These are phyloP conservation scores for Ptychochromis oligacanthus DNA, from an alignment of 2,113 vertebrate species.

Conservation along the genomic window DNA sequence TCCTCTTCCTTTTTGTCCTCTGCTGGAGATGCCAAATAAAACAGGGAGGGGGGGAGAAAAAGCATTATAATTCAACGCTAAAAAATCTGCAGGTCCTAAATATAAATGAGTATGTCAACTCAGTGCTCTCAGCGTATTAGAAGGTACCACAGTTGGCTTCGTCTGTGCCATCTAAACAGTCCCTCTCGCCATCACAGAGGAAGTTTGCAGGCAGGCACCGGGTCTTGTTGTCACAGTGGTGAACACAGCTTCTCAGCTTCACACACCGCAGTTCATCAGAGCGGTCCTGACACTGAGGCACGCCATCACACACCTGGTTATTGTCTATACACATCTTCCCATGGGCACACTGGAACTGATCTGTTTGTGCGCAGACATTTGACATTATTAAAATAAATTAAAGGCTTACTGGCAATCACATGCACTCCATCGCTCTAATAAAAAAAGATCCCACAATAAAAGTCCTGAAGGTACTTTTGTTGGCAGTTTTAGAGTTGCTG, in stretches of 20 bases:
- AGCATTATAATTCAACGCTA: background rate
- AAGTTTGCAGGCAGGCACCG: constrained; percentile 83
- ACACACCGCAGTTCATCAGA: constrained; percentile 85
- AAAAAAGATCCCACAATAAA: too few species aligned
- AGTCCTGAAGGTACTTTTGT: too few species aligned
- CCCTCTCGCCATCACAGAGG: constrained; percentile 82
- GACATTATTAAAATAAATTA: background rate
- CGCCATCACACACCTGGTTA: constrained; percentile 80
- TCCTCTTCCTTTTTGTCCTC: constrained; percentile 6
- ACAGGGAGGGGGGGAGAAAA: background rate
- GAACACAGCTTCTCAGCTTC: constrained; percentile 63
- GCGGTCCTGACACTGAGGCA: constrained; percentile 83
- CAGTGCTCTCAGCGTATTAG: background rate
- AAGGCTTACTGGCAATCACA: background rate
- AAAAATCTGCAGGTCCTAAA: background rate
- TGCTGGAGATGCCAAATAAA: background rate
- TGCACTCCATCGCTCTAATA: background rate
- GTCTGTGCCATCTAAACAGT: constrained; percentile 84
- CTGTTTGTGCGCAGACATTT: constrained; percentile 39
- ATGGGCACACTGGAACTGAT: constrained; percentile 81
- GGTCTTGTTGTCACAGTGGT: constrained; percentile 79
- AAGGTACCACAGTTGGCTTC: constrained; percentile 77
- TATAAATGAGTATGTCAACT: background rate
- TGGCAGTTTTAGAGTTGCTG: too few species aligned
- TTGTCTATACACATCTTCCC: constrained; percentile 75